Evolutionary conservation across 2,888 invertebrate genomes (phyloP).

Genomic region (Hypsopygia costalis): DNA sequence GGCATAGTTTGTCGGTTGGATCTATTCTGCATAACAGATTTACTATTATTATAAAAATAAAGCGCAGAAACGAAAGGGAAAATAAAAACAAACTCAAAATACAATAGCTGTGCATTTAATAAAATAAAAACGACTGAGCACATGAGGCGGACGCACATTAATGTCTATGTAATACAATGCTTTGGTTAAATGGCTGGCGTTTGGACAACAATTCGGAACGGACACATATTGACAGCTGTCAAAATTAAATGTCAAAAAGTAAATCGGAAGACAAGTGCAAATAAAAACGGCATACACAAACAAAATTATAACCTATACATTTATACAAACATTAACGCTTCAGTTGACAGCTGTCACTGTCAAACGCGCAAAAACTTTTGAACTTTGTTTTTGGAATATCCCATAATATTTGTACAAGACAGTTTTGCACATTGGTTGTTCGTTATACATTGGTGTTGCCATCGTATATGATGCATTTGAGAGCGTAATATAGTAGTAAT

Average conservation of each 20-base stretch:
- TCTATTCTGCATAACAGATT: constrained; percentile 19
- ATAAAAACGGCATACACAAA: neutral
- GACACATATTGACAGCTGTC: neutral
- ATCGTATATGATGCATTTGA: no score
- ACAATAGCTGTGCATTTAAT: constrained; percentile 71
- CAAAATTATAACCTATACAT: no score
- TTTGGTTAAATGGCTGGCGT: constrained; percentile 41
- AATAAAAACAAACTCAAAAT: constrained; percentile 41
- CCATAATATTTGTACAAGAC: no score
- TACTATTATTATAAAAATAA: constrained; percentile 20
- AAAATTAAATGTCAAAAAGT: no score
- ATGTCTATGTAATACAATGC: constrained; percentile 31
- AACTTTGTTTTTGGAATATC: no score
- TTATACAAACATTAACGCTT: no score
- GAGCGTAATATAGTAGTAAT: no score
- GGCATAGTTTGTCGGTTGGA: no score
- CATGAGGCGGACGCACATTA: constrained; percentile 43
- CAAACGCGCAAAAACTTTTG: no score
- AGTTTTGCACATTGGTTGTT: no score
- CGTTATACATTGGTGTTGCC: no score
- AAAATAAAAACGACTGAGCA: constrained; percentile 60
- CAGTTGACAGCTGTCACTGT: no score
- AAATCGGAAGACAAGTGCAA: neutral
- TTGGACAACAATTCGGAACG: constrained; percentile 1
- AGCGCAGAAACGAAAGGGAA: constrained; percentile 25